Evolutionary conservation across 2,888 invertebrate genomes (phyloP), one percentile per base, ranked within the genome.

Genomic region (Lysandra bellargus): DNA sequence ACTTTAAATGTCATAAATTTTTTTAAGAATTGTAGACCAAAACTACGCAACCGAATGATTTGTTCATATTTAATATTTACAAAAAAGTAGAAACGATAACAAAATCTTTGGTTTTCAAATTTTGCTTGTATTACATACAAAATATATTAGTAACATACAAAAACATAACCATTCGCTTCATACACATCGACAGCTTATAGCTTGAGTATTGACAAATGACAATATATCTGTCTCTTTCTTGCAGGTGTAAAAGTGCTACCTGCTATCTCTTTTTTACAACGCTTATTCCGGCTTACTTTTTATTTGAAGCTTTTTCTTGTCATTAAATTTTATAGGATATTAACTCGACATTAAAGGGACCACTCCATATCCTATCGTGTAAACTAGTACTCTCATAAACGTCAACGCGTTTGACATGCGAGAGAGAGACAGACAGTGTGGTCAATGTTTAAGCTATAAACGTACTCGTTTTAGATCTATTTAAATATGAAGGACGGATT

Each of bases 401-500:
- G 40, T 40, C 40, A 40, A 57, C 53, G 53, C 4, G 9, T 14
- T 69, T 14, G 33, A 33, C 14, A 69, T 33, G 33, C 14, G 12
- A 69, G 69, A 69, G 5, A 69, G 69, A 37, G 69, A 69, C 69
- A 37, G 17, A 33, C 2, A 30, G 12, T 12, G 33, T 37, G 37
- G 33, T 30, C 69, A 69, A 33, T 69, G 37, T 69, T 69, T 30
- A 69, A 37, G 69, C 69, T 69, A 17, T 37, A 37, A 64, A 30
- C 1, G 9, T 64, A 12, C 33, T 14, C 14, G 1, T 69, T 75
- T 75, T 49, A 75, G 75, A 75, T 44, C 75, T 49, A 75, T 44
- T 44, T 33, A 69, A 69, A 69, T 37, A 69, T 69, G 49, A 30
- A 49, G 75, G 75, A 75, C 75, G 75, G 75, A 75, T 75, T 75